A percentile compares a stretch with the other conserved stretches of the same genome.
These are phyloP conservation scores for Phrynosoma platyrhinos DNA, from an alignment of 2,113 vertebrate genomes.

Conservation along the genomic window DNA sequence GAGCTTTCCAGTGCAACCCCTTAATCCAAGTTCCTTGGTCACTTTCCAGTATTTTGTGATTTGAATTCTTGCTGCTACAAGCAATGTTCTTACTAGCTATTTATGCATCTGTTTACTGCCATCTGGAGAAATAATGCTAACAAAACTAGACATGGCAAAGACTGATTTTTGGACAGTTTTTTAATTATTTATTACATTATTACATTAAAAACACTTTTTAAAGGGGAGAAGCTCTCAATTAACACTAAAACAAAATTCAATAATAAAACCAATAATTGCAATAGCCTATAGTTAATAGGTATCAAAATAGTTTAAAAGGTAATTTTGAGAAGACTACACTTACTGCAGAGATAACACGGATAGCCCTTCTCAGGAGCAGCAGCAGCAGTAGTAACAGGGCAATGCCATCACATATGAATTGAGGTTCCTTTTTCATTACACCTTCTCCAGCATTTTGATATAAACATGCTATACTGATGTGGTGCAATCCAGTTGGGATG, in stretches of 20 bases:
- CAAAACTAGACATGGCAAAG: neutral
- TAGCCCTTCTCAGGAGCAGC: no score
- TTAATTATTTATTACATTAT: no score
- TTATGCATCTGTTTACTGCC: neutral
- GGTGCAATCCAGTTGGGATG: neutral
- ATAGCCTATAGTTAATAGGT: no score
- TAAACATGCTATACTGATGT: neutral
- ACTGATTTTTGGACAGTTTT: no score
- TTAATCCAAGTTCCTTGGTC: neutral
- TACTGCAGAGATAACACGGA: no score
- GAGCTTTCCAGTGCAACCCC: neutral
- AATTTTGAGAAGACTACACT: no score
- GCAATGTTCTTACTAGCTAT: neutral
- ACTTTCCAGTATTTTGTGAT: neutral
- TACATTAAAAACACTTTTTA: neutral
- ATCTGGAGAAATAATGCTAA: neutral
- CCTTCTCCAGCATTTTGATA: neutral
- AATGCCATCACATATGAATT: neutral
- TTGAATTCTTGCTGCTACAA: neutral
- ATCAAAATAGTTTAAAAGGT: no score
- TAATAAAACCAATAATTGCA: no score
- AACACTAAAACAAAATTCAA: no score
- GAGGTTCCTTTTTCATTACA: neutral
- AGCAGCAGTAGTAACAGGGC: no score
- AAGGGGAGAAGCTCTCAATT: no score